phyloP scores from a whole-genome alignment of 2,888 invertebrate genomes.

The Drosophila subquinaria region DNA sequence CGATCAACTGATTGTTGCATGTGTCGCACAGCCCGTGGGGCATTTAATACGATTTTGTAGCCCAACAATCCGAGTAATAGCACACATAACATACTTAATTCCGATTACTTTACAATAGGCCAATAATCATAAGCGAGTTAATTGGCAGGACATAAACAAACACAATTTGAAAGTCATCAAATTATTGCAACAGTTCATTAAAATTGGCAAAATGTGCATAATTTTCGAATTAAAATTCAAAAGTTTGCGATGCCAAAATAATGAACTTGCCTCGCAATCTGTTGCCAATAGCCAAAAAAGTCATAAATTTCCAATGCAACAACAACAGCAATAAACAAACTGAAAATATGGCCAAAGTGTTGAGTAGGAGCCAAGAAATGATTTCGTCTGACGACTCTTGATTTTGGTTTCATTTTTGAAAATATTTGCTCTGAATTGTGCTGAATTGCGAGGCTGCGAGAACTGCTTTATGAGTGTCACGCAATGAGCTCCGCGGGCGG shows the following conservation, averaged over 20 bases:
- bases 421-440: constrained; percentile 63
- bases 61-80: constrained; percentile 7
- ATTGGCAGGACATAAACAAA: constrained; percentile 48
- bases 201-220: constrained; percentile 70
- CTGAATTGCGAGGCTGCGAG: constrained; percentile 43
- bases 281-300: constrained; percentile 80
- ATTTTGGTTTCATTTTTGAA: constrained; percentile 22
- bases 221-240: constrained; percentile 79
- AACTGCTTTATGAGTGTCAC: constrained; percentile 40
- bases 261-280: constrained; percentile 75
- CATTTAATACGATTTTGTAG: constrained; percentile 24
- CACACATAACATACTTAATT: constrained; percentile 8
- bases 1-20: constrained; percentile 29
- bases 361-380: constrained; percentile 59
- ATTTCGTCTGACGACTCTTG: constrained; percentile 37
- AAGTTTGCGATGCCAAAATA: constrained; percentile 75
- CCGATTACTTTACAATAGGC: constrained; percentile 42
- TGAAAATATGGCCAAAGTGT: constrained; percentile 56
- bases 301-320: constrained; percentile 75
- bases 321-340: constrained; percentile 34
- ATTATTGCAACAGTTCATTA: constrained; percentile 68
- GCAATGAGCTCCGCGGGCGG: constrained; percentile 2
- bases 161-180: constrained; percentile 47
- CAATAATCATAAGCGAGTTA: constrained; percentile 37
- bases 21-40: constrained; percentile 23